phyloP scores from a whole-genome alignment of 2,113 vertebrate species.

The Rallus limicola region DNA sequence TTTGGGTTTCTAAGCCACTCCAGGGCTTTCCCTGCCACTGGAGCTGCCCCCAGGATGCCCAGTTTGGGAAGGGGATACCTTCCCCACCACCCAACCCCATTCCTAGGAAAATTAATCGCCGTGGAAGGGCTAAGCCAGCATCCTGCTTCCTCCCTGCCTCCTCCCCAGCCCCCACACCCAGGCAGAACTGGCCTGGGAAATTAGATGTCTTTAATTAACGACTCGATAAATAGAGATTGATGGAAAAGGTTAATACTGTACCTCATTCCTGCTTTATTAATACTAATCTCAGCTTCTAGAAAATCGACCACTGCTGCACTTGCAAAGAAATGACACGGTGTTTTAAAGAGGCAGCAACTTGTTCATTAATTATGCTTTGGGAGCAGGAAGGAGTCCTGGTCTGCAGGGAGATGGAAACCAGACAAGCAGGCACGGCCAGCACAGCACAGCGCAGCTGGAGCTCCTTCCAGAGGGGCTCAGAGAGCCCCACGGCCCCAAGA shows the following conservation, averaged over 20 bases:
- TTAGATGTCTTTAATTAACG: constrained; percentile 56
- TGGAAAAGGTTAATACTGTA: constrained; percentile 47
- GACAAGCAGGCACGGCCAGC: fast-evolving
- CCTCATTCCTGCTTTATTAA: constrained; percentile 32
- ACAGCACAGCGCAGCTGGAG: background rate
- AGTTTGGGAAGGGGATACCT: background rate
- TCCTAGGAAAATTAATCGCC: constrained; percentile 42
- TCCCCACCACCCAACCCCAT: background rate
- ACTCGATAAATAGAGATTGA: constrained; percentile 71
- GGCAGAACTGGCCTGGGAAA: constrained; percentile 63
- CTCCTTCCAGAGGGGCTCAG: background rate
- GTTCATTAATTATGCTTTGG: background rate
- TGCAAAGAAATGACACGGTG: background rate
- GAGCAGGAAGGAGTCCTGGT: background rate
- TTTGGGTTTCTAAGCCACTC: background rate
- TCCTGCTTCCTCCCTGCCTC: background rate
- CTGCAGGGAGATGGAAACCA: background rate
- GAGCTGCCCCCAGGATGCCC: fast-evolving
- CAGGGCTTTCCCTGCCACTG: background rate
- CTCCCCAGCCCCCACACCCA: background rate
- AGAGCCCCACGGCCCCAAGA: background rate
- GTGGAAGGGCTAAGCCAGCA: background rate
- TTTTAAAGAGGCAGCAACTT: background rate
- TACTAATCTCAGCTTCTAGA: background rate
- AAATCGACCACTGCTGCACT: background rate